Evolutionary conservation across 2,113 vertebrate species (phyloP).

Genomic region (Psittacula cyanocephala): DNA sequence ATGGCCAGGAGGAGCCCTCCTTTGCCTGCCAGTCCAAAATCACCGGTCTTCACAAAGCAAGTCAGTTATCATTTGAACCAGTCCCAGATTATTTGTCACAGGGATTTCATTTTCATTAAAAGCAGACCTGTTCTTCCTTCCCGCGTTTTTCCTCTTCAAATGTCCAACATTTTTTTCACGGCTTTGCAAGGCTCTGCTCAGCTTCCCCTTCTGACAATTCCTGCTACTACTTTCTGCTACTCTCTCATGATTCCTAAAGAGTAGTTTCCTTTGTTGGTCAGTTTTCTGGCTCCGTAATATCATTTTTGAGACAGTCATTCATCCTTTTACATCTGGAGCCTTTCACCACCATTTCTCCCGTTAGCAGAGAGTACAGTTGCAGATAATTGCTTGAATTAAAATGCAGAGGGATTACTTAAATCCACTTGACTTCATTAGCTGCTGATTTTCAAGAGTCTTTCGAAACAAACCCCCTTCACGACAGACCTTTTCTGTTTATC

Average conservation of each 20-base stretch:
- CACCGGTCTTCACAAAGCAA: neutral
- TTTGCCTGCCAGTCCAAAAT: neutral
- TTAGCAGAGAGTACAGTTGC: slow-evolving; percentile 13
- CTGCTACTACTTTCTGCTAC: neutral
- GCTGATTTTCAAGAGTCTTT: slow-evolving; percentile 20
- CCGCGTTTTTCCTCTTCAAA: neutral
- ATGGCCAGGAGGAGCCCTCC: neutral
- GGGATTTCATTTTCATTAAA: neutral
- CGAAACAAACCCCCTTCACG: neutral
- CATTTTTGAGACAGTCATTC: slow-evolving; percentile 5
- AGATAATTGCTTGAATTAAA: slow-evolving; percentile 58
- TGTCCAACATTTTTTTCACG: neutral
- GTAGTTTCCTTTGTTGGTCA: neutral
- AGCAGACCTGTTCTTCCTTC: neutral
- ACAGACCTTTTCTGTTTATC: slow-evolving; percentile 2
- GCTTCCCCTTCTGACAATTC: neutral
- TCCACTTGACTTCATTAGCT: slow-evolving; percentile 52
- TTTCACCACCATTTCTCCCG: neutral
- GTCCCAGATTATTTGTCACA: neutral
- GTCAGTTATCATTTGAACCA: neutral
- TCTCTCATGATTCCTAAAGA: neutral
- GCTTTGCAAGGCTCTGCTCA: neutral
- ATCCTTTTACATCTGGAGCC: neutral
- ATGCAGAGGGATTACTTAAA: slow-evolving; percentile 48
- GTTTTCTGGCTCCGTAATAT: neutral